A percentile compares a stretch with the other conserved stretches of the same genome.
Evolutionary conservation across 2,888 invertebrate species (phyloP).

Genomic region (Eledona agricola): DNA sequence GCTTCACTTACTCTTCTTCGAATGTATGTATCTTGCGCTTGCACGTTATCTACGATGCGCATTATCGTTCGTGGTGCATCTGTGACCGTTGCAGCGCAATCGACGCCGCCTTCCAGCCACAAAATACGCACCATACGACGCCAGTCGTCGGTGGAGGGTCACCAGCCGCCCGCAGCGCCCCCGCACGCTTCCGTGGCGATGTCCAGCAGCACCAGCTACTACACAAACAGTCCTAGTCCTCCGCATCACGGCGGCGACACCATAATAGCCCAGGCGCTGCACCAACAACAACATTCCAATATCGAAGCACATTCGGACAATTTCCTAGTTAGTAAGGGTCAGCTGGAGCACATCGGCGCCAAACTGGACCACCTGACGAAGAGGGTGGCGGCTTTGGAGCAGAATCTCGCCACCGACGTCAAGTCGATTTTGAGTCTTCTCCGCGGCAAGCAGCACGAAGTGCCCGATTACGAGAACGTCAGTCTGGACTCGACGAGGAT

Average conservation of each 20-base stretch:
- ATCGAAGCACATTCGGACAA: conserved; percentile 57
- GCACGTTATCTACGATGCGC: background rate
- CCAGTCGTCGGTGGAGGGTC: conserved; percentile 70
- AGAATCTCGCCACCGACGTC: conserved; percentile 77
- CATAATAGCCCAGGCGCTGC: conserved; percentile 46
- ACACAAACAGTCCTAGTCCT: conserved; percentile 71
- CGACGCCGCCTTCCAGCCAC: conserved; percentile 69
- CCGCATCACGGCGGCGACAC: conserved; percentile 61
- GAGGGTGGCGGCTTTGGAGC: conserved; percentile 76
- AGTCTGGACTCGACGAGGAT: conserved; percentile 55
- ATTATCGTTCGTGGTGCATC: background rate
- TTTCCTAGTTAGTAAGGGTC: conserved; percentile 58
- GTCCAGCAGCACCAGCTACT: conserved; percentile 66
- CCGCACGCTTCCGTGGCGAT: conserved; percentile 52
- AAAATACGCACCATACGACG: conserved; percentile 69
- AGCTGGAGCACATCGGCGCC: conserved; percentile 66
- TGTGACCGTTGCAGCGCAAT: conserved; percentile 68
- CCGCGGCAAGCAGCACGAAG: conserved; percentile 41
- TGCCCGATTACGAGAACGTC: conserved; percentile 60
- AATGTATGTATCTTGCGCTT: background rate
- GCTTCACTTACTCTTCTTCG: too few species aligned
- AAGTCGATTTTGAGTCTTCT: conserved; percentile 70
- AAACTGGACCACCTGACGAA: conserved; percentile 76
- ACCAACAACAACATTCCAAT: conserved; percentile 56
- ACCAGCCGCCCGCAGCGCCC: conserved; percentile 56